Evolutionary conservation across 1,140 invertebrate species (phyloP).

Genomic region (Contarinia nasturtii): DNA sequence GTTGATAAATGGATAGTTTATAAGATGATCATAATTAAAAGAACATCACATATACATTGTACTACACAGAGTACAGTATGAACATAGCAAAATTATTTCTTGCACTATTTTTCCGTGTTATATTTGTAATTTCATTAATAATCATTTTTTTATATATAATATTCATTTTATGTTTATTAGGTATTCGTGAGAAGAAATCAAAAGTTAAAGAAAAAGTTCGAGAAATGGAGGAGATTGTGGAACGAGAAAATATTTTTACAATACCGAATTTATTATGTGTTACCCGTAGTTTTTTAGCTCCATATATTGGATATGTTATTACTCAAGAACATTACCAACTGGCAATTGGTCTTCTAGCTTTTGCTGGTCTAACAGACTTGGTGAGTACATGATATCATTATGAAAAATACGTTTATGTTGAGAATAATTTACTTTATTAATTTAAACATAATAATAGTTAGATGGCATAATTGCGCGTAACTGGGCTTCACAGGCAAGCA

Average conservation of each 20-base stretch:
- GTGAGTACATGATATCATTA: slow-evolving; percentile 29
- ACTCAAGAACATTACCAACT: slow-evolving; percentile 51
- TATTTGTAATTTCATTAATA: too few relatives aligned
- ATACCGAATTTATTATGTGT: slow-evolving; percentile 81
- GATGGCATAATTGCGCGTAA: slow-evolving; percentile 93
- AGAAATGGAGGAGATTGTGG: slow-evolving; percentile 32
- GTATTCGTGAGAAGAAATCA: slow-evolving; percentile 43
- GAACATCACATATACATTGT: too few relatives aligned
- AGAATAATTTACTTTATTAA: not conserved
- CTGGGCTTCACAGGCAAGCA: slow-evolving; percentile 76
- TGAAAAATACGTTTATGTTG: not conserved
- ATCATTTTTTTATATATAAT: too few relatives aligned
- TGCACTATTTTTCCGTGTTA: too few relatives aligned
- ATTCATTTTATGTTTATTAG: too few relatives aligned
- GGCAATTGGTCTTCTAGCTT: slow-evolving; percentile 50
- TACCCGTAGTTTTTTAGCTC: slow-evolving; percentile 62
- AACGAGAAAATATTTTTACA: slow-evolving; percentile 79
- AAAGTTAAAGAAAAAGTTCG: slow-evolving; percentile 43
- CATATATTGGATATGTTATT: slow-evolving; percentile 70
- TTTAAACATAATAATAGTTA: slow-evolving; percentile 33
- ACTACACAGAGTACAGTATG: too few relatives aligned
- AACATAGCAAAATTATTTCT: too few relatives aligned
- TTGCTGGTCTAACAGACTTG: slow-evolving; percentile 70
- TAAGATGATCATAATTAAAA: too few relatives aligned
- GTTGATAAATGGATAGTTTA: too few relatives aligned